Percentiles rank a stretch among this genome's conserved stretches.
phyloP scores from a whole-genome alignment of 2,797 vertebrate species.

The Leptatherina wallacei region DNA sequence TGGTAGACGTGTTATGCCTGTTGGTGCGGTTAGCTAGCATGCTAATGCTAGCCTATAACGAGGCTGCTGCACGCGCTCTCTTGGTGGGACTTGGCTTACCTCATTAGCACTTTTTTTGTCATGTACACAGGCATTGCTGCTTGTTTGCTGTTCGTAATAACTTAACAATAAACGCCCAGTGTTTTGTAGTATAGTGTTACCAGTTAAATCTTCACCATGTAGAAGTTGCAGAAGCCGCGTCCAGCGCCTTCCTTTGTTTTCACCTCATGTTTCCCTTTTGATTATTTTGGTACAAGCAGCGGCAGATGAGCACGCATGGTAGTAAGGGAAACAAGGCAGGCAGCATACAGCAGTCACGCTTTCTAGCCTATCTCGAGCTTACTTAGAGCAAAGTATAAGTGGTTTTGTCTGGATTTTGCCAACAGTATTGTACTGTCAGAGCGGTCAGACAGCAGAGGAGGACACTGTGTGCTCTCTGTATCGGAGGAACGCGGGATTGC shows the following conservation, averaged over 20 bases:
- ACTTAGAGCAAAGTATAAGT: slow-evolving; percentile 44
- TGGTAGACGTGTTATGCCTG: slow-evolving; percentile 46
- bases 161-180: background rate
- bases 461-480: slow-evolving; percentile 56
- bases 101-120: slow-evolving; percentile 7
- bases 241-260: slow-evolving; percentile 53
- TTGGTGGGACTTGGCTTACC: slow-evolving; percentile 24
- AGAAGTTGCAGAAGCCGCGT: slow-evolving; percentile 38
- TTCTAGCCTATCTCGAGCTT: slow-evolving; percentile 8
- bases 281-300: background rate
- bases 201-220: background rate
- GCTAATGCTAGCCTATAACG: slow-evolving; percentile 69
- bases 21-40: slow-evolving; percentile 45
- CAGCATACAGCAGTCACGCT: background rate
- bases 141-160: fast-evolving
- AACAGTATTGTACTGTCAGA: slow-evolving; percentile 4
- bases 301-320: background rate
- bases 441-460: slow-evolving; percentile 28
- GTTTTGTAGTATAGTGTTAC: background rate
- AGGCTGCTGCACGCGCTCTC: slow-evolving; percentile 49
- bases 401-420: slow-evolving; percentile 7
- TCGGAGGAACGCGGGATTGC: slow-evolving; percentile 50
- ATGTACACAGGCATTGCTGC: background rate
- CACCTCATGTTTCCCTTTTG: slow-evolving; percentile 3
- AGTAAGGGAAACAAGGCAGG: background rate